Base-by-base conservation (phyloP, 2,888 invertebrate genomes). In the Mechanitis mazaeus region DNA sequence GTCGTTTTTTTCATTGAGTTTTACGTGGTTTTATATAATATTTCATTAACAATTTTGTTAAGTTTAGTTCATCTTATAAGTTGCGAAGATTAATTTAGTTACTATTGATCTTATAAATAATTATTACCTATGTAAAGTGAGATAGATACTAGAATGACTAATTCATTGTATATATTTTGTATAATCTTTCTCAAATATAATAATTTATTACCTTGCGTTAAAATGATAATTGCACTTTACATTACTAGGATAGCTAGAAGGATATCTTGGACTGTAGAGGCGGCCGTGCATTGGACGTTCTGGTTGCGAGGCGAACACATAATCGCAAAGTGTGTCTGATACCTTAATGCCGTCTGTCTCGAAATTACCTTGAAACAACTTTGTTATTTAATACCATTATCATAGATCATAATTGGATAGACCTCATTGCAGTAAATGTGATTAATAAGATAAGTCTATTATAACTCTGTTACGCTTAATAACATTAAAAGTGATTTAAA, bases 171-270 rank as follows among this genome's bases (percentile, higher is more conserved):
- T 6, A 20, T 47, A 20, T 6, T 20, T 6, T 47, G 20, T 20
- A 20, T 20, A 20, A 20, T 20, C 20, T 20, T 20, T 20, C 20
- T 31, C 3, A 50, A 7, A 7, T 50, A 50, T 31, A 50, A 50
- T 31, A 31, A n/a, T 7, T 54, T 5, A 47, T 64, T 66, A 95
- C 95, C 95, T 94, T 63, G 97, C 98, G 75, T 94, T 93, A 81
- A 98, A 96, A 77, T 95, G 94, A 87, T 96, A 97, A 70, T 94
- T 93, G 87, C 98, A 98, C 74, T 94, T 93, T 70, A 96, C 93
- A 81, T 97, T 96, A 79, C 94, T 95, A 2, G 98, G 98, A 85
- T 98, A 99, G 72, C 95, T 95, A 58, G 98, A 98, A 6, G 98
- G 98, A 87, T 98, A 98, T 69, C 97, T 93, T 0, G 98, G 98